These are phyloP conservation scores for Gymnarchus niloticus DNA, from an alignment of 2,113 vertebrate species.

Conservation along the genomic window DNA sequence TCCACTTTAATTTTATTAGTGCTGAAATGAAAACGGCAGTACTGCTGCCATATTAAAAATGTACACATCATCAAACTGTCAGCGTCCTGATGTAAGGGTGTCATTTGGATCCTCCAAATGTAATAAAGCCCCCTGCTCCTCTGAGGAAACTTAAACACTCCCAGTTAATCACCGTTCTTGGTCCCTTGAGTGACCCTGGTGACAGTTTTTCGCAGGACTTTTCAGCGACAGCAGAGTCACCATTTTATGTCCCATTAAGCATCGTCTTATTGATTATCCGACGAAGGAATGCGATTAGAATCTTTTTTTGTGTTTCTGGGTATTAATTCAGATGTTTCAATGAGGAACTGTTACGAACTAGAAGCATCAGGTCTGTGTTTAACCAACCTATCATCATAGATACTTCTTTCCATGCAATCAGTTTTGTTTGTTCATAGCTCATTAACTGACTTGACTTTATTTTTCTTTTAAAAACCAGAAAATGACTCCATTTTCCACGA, in stretches of 20 bases:
- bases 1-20: constrained; percentile 19
- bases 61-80: constrained; percentile 39
- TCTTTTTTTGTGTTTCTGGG: not conserved
- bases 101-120: constrained; percentile 34
- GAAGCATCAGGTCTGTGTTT: not conserved
- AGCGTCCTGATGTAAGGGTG: constrained; percentile 35
- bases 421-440: constrained; percentile 7
- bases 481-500: constrained; percentile 86
- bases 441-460: not conserved
- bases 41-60: constrained; percentile 39
- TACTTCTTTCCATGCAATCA: not conserved
- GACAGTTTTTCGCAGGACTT: not conserved
- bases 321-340: not conserved
- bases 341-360: not conserved
- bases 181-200: not conserved
- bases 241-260: not conserved
- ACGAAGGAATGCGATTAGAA: not conserved
- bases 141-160: constrained; percentile 16
- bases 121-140: constrained; percentile 27
- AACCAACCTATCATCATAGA: not conserved
- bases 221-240: too few species aligned
- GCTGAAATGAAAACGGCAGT: constrained; percentile 16
- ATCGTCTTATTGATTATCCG: not conserved
- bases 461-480: constrained; percentile 53
- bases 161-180: constrained; percentile 24